Percentiles rank a stretch among this genome's conserved stretches.
phyloP scores from a whole-genome alignment of 2,888 invertebrate species.

The Phortica magna region DNA sequence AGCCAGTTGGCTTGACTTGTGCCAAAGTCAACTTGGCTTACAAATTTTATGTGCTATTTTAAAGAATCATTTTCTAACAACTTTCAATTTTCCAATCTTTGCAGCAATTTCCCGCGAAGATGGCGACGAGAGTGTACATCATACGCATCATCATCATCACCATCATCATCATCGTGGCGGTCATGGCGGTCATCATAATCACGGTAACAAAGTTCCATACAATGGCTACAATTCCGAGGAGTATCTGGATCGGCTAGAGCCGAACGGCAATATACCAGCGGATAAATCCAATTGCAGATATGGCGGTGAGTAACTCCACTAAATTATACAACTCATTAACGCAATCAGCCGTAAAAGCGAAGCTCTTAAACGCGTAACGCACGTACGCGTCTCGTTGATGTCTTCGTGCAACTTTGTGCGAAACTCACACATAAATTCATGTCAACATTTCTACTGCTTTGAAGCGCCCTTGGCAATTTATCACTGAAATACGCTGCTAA shows the following conservation, averaged over 20 bases:
- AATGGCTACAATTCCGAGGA: constrained; percentile 94
- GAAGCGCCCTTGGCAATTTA: constrained; percentile 6
- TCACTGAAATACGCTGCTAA: constrained; percentile 24
- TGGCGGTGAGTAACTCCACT: constrained; percentile 78
- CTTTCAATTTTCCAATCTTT: constrained; percentile 68
- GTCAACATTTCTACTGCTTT: constrained; percentile 1
- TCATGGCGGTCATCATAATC: constrained; percentile 78
- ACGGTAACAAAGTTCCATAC: constrained; percentile 88
- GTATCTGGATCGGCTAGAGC: constrained; percentile 94
- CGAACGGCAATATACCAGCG: constrained; percentile 94
- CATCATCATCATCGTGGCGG: constrained; percentile 82
- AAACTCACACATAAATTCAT: constrained; percentile 16
- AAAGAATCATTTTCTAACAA: constrained; percentile 31
- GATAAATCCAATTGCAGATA: constrained; percentile 88
- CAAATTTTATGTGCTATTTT: neutral
- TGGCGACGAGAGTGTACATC: constrained; percentile 82
- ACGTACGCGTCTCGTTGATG: neutral
- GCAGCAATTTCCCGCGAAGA: constrained; percentile 96
- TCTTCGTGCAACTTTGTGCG: neutral
- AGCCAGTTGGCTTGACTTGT: constrained; percentile 44
- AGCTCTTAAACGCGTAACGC: neutral
- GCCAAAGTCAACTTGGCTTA: neutral
- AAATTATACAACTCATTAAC: neutral
- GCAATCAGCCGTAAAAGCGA: neutral
- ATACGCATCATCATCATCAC: constrained; percentile 78